A percentile compares a stretch with the other conserved stretches of the same genome.
Evolutionary conservation across 2,888 invertebrate species (phyloP).

Genomic region (Rhagonycha lutea): DNA sequence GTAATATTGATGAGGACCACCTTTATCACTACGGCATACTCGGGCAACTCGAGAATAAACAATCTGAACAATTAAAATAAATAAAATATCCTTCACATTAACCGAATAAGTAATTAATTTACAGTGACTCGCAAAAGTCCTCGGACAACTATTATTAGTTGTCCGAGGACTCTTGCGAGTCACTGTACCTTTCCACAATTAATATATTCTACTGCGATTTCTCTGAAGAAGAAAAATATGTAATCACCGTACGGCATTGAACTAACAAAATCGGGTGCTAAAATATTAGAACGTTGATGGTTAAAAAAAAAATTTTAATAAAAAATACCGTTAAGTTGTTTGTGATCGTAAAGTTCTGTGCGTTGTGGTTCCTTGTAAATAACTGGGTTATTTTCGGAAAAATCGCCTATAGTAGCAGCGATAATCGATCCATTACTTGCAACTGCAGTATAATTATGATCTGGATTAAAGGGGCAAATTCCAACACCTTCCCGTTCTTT

Average conservation of each 20-base stretch:
- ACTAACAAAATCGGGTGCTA: conserved; percentile 89
- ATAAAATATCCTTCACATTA: background rate
- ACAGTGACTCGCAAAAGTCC: no score
- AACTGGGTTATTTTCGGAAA: conserved; percentile 91
- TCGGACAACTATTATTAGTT: no score
- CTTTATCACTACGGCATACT: conserved; percentile 92
- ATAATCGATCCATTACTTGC: conserved; percentile 84
- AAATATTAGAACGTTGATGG: conserved; percentile 4
- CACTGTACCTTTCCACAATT: conserved; percentile 92
- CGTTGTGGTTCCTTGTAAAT: conserved; percentile 90
- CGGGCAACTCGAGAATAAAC: conserved; percentile 93
- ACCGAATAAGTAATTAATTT: conserved; percentile 34
- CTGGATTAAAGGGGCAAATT: conserved; percentile 91
- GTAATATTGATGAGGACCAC: conserved; percentile 83
- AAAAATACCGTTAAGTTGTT: conserved; percentile 81
- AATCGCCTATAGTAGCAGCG: conserved; percentile 93
- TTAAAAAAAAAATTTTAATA: background rate
- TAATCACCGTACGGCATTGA: conserved; percentile 84
- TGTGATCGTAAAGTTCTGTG: conserved; percentile 90
- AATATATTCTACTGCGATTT: conserved; percentile 90
- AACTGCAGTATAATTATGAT: conserved; percentile 93
- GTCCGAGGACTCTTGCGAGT: no score
- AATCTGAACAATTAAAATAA: conserved; percentile 58
- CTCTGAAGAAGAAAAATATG: conserved; percentile 91
- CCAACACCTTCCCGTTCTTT: conserved; percentile 81